These are phyloP conservation scores for Magallana nippona DNA, from an alignment of 2,888 invertebrate genomes.

Conservation along the genomic window DNA sequence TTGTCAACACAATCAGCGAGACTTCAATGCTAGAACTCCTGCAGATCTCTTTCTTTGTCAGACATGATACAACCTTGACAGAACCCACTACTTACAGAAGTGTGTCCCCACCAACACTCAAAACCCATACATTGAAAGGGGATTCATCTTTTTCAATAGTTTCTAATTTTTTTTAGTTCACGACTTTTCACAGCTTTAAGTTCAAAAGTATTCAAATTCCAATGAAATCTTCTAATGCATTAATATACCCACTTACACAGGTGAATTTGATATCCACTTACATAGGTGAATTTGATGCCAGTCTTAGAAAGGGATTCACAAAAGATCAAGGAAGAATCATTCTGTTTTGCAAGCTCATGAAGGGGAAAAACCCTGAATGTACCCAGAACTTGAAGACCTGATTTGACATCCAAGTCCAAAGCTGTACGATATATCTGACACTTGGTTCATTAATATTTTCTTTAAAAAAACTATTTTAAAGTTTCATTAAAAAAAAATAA, in stretches of 20 bases:
- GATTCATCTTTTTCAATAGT: background rate
- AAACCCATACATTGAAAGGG: no score
- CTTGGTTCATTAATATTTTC: no score
- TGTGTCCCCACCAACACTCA: no score
- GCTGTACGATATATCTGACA: no score
- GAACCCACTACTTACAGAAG: background rate
- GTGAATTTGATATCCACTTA: background rate
- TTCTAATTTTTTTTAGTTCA: constrained; percentile 1
- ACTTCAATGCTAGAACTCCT: background rate
- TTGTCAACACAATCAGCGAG: constrained; percentile 20
- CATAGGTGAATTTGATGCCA: background rate
- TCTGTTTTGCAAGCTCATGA: no score
- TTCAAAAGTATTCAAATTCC: constrained; percentile 27
- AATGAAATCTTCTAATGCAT: background rate
- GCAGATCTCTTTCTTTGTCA: background rate
- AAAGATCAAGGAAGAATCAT: background rate
- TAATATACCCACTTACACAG: background rate
- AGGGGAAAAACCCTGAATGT: no score
- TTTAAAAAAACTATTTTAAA: no score
- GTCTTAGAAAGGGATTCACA: background rate
- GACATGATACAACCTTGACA: background rate
- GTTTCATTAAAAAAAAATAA: no score
- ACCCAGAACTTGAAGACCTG: no score
- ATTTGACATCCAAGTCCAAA: no score
- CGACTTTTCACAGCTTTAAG: background rate